Evolutionary conservation across 2,113 vertebrate species (phyloP).

Genomic region (Salvelinus alpinus): DNA sequence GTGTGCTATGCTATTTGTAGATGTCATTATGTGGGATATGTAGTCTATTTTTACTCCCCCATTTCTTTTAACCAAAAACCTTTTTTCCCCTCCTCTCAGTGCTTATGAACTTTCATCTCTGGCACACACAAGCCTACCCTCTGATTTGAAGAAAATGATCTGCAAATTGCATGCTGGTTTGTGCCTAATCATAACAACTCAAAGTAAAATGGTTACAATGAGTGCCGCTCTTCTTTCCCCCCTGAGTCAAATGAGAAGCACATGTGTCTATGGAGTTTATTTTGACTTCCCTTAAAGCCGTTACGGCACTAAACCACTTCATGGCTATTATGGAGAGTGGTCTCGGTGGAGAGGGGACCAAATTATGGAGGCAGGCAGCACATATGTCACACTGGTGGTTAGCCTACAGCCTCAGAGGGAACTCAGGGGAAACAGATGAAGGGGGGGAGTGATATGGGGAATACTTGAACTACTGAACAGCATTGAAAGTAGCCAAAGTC

Average conservation of each 20-base stretch:
- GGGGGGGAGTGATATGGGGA: neutral
- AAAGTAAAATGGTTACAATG: constrained; percentile 61
- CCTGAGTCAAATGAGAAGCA: constrained; percentile 55
- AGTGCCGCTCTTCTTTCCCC: constrained; percentile 23
- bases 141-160: constrained; percentile 64
- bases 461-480: neutral
- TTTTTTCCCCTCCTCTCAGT: constrained; percentile 7
- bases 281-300: constrained; percentile 48
- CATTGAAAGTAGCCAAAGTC: neutral
- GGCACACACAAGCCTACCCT: constrained; percentile 45
- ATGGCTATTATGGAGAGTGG: constrained; percentile 50
- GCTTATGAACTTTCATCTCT: constrained; percentile 28
- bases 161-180: constrained; percentile 65
- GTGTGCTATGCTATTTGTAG: constrained; percentile 47
- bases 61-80: constrained; percentile 31
- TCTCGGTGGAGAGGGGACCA: constrained; percentile 29
- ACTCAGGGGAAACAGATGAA: constrained; percentile 27
- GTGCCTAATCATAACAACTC: constrained; percentile 67
- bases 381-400: constrained; percentile 33
- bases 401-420: neutral
- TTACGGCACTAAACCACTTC: constrained; percentile 51
- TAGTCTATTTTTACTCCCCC: constrained; percentile 63
- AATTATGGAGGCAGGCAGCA: constrained; percentile 26
- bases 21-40: constrained; percentile 64
- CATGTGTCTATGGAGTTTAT: constrained; percentile 53